These are phyloP conservation scores for Bos indicus DNA, from an alignment of 2,113 vertebrate genomes.

Conservation along the genomic window DNA sequence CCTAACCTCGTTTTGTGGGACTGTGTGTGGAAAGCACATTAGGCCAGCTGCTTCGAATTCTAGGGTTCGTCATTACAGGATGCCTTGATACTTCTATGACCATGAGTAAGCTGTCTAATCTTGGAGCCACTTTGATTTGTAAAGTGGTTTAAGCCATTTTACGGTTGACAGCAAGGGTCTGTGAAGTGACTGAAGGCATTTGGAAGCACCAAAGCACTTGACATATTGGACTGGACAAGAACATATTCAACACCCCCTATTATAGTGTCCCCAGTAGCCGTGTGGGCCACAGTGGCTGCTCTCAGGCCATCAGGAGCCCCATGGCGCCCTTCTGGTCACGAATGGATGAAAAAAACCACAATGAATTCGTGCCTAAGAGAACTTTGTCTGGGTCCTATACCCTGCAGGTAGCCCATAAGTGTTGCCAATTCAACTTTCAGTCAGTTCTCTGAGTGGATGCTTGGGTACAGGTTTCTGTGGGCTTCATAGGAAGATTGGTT, in stretches of 20 bases:
- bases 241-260: background rate
- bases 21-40: background rate
- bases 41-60: background rate
- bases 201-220: background rate
- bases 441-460: background rate
- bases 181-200: background rate
- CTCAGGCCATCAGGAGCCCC: background rate
- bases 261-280: background rate
- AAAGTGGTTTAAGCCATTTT: background rate
- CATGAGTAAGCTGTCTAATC: background rate
- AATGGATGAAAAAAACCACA: background rate
- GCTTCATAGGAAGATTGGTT: background rate
- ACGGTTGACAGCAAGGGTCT: background rate
- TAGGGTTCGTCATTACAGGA: background rate
- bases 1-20: background rate
- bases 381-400: background rate
- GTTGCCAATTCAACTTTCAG: background rate
- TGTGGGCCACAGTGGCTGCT: background rate
- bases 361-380: background rate
- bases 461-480: background rate
- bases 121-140: background rate
- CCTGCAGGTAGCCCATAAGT: background rate
- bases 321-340: background rate
- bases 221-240: background rate
- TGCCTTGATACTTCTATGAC: background rate